A percentile compares a stretch with the other conserved stretches of the same genome.
Evolutionary conservation across 2,113 vertebrate species (phyloP).

Genomic region (Nycticorax nycticorax): DNA sequence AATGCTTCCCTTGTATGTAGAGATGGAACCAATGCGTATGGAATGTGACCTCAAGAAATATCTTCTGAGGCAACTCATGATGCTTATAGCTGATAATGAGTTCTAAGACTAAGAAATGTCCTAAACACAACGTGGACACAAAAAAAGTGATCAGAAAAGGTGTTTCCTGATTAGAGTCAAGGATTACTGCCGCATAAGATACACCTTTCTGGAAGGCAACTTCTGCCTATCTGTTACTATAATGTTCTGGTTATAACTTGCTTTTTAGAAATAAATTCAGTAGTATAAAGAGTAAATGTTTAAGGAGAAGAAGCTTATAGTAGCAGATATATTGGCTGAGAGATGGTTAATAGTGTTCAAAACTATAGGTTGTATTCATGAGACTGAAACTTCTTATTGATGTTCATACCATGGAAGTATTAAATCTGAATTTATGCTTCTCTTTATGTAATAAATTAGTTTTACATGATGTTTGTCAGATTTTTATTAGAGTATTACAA

Average conservation of each 20-base stretch:
- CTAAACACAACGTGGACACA: not conserved
- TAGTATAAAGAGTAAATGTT: not conserved
- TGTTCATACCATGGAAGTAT: not conserved
- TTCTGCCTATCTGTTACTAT: not conserved
- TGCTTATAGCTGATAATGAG: not conserved
- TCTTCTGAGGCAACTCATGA: not conserved
- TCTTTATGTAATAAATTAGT: not conserved
- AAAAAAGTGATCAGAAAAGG: not conserved
- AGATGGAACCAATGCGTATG: not conserved
- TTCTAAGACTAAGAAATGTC: not conserved
- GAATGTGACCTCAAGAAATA: not conserved
- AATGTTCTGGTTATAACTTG: not conserved
- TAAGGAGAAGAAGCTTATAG: not conserved
- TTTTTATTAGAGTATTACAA: not conserved
- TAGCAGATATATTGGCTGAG: not conserved
- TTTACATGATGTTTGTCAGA: not conserved
- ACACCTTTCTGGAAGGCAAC: not conserved
- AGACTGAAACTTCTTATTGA: not conserved
- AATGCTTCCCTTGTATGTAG: not conserved
- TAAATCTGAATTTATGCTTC: not conserved
- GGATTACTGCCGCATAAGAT: not conserved
- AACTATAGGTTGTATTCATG: not conserved
- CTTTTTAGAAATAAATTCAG: not conserved
- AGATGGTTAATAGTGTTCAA: not conserved
- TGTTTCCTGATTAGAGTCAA: not conserved